These are phyloP conservation scores for Leiothrix lutea DNA, from an alignment of 2,113 vertebrate genomes.

Conservation along the genomic window DNA sequence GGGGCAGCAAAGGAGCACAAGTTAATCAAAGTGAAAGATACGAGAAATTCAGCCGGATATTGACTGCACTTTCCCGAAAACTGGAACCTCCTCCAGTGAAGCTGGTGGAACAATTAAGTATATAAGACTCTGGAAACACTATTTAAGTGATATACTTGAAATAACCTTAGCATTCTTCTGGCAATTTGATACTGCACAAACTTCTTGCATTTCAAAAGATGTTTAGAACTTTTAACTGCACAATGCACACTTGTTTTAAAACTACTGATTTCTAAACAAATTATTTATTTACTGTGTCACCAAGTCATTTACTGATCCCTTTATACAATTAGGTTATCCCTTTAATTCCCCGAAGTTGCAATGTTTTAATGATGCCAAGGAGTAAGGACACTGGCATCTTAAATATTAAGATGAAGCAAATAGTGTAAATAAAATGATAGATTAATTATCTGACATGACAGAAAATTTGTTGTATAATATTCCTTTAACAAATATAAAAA, in stretches of 20 bases:
- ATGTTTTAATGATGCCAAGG: not conserved
- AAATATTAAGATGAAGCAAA: constrained; percentile 17
- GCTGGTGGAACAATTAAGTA: constrained; percentile 80
- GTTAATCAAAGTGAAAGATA: constrained; percentile 92
- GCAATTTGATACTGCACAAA: constrained; percentile 28
- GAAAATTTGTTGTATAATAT: constrained; percentile 76
- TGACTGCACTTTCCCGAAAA: constrained; percentile 93
- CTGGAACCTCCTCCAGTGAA: constrained; percentile 83
- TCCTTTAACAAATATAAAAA: constrained; percentile 70
- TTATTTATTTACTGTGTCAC: constrained; percentile 74
- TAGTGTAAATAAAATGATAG: constrained; percentile 67
- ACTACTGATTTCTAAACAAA: constrained; percentile 74
- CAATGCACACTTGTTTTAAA: constrained; percentile 71
- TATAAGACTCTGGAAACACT: not conserved
- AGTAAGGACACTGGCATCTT: not conserved
- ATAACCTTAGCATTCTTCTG: not conserved
- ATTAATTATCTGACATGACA: constrained; percentile 32
- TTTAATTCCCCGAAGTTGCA: not conserved
- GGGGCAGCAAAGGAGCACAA: constrained; percentile 93
- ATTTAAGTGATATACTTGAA: not conserved
- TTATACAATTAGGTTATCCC: not conserved
- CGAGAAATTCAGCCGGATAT: constrained; percentile 92
- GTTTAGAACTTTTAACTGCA: constrained; percentile 64
- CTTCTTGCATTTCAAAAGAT: constrained; percentile 50
- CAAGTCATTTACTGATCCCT: constrained; percentile 15